phyloP scores from a whole-genome alignment of 2,113 vertebrate genomes.

The Indicator indicator region DNA sequence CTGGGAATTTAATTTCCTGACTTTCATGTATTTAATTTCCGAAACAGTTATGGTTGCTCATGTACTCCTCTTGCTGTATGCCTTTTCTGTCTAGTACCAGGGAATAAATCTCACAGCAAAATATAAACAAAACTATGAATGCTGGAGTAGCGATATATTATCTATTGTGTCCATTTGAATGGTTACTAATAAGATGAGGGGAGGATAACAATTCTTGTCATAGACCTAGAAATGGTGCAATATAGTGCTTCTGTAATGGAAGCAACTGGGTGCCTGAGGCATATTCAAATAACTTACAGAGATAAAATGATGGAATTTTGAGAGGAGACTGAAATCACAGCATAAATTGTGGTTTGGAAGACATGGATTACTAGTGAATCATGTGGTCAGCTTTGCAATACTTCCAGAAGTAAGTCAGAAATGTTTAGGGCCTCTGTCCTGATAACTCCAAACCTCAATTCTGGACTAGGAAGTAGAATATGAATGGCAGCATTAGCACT shows the following conservation, averaged over 20 bases:
- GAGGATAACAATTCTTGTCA: neutral
- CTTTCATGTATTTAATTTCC: neutral
- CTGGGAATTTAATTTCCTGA: conserved; percentile 43
- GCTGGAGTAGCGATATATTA: neutral
- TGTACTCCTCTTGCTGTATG: neutral
- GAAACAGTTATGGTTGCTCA: neutral
- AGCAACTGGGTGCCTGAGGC: neutral
- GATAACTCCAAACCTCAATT: neutral
- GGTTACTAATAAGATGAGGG: neutral
- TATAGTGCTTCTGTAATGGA: neutral
- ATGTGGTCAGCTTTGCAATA: neutral
- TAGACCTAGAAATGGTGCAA: neutral
- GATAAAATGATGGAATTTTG: neutral
- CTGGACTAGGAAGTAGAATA: neutral
- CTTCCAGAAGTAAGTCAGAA: neutral
- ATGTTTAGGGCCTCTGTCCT: neutral
- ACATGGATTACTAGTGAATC: neutral
- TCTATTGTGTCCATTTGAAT: neutral
- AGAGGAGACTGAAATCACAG: neutral
- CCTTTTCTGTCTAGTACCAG: neutral
- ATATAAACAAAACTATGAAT: neutral
- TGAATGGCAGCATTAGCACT: neutral
- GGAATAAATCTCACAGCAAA: neutral
- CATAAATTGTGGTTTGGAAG: neutral
- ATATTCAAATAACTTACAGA: neutral